Evolutionary conservation across 2,113 vertebrate genomes (phyloP).

Genomic region (Xiphorhynchus elegans): DNA sequence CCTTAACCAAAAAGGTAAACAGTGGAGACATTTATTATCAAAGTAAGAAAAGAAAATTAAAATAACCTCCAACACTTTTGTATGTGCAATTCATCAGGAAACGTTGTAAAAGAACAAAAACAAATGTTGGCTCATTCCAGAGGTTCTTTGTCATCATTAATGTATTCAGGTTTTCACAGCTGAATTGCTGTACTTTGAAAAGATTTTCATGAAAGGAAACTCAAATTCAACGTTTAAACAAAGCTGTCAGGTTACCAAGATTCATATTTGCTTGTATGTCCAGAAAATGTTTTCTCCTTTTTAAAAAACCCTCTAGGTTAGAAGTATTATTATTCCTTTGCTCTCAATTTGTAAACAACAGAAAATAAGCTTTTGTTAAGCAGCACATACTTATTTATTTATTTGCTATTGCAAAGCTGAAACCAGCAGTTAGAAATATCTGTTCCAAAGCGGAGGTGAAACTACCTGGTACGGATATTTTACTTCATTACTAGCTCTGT

Average conservation of each 20-base stretch:
- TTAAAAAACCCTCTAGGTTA: constrained; percentile 34
- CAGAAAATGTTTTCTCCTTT: constrained; percentile 61
- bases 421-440: constrained; percentile 26
- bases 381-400: constrained; percentile 39
- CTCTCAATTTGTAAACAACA: constrained; percentile 67
- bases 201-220: constrained; percentile 76
- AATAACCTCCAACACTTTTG: constrained; percentile 70
- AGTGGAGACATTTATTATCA: constrained; percentile 71
- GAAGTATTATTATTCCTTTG: constrained; percentile 45
- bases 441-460: constrained; percentile 67
- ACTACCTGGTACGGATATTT: constrained; percentile 71
- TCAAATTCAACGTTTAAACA: constrained; percentile 73
- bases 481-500: constrained; percentile 76
- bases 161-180: constrained; percentile 76
- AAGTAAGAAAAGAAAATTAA: constrained; percentile 70
- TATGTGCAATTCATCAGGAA: constrained; percentile 74
- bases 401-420: not conserved
- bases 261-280: constrained; percentile 66
- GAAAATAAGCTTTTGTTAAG: constrained; percentile 59
- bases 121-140: constrained; percentile 71
- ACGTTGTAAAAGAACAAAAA: constrained; percentile 73
- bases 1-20: constrained; percentile 67
- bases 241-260: constrained; percentile 74
- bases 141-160: constrained; percentile 82
- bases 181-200: constrained; percentile 76